phyloP scores from a whole-genome alignment of 1,140 invertebrate genomes.

The Lucilia sericata region DNA sequence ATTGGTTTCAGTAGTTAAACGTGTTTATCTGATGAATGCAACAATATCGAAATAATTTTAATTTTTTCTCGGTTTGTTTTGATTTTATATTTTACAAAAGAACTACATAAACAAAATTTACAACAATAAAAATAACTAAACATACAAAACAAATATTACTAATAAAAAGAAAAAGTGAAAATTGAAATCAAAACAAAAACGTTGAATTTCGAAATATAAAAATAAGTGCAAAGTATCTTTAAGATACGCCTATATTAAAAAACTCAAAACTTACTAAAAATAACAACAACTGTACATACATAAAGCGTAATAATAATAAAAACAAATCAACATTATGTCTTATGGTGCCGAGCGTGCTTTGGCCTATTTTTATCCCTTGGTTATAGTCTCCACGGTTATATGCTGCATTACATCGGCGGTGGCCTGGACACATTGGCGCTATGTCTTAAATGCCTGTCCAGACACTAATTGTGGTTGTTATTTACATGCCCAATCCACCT shows the following conservation, averaged over 20 bases:
- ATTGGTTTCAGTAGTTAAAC: neutral
- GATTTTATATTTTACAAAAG: conserved; percentile 25
- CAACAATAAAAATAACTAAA: conserved; percentile 1
- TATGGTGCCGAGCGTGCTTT: conserved; percentile 70
- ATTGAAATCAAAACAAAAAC: conserved; percentile 9
- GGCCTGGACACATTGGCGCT: conserved; percentile 76
- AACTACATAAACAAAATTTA: neutral
- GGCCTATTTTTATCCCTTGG: conserved; percentile 70
- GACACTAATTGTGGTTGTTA: conserved; percentile 77
- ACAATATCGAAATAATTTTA: conserved; percentile 8
- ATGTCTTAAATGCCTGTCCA: conserved; percentile 74
- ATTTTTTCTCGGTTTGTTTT: conserved; percentile 25
- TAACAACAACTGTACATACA: conserved; percentile 28
- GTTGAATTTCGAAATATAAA: neutral
- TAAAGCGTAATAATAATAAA: neutral
- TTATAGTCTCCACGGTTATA: conserved; percentile 69
- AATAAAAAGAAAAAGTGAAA: conserved; percentile 34
- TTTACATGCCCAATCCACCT: conserved; percentile 73
- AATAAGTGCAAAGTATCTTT: neutral
- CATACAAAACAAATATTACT: neutral
- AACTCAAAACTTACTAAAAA: neutral
- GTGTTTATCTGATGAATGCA: conserved; percentile 36
- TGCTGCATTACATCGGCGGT: conserved; percentile 72
- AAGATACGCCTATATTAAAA: neutral
- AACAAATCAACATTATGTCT: conserved; percentile 51